Conservation (phyloP, 2,113 vertebrate species). For the Grus americana region DNA sequence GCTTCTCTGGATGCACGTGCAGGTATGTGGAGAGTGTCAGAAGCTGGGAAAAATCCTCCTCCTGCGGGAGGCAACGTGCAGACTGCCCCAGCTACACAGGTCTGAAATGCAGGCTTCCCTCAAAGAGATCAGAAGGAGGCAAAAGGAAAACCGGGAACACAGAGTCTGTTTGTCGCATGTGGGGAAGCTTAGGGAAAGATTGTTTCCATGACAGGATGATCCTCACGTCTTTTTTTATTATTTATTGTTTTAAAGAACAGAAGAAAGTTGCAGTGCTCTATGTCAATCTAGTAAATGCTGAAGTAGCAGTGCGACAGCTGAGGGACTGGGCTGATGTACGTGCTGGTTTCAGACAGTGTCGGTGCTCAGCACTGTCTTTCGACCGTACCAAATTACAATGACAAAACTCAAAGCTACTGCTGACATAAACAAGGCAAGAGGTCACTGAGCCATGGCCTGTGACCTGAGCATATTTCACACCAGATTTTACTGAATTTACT, state of each 20-base stretch:
- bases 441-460: not conserved
- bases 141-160: not conserved
- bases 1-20: not conserved
- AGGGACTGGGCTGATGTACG: not conserved
- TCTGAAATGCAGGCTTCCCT: not conserved
- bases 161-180: not conserved
- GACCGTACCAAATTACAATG: not conserved
- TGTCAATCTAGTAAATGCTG: not conserved
- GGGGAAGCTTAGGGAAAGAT: not conserved
- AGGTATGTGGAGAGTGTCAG: not conserved
- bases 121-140: not conserved
- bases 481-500: not conserved
- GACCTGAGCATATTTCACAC: not conserved
- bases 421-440: not conserved
- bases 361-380: not conserved
- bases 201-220: not conserved
- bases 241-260: not conserved
- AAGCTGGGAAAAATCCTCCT: not conserved
- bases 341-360: not conserved
- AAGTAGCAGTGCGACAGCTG: not conserved
- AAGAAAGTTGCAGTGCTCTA: not conserved
- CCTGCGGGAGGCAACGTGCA: not conserved
- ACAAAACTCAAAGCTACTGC: not conserved
- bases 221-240: not conserved
- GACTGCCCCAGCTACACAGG: not conserved